Percentiles rank a stretch among this genome's conserved stretches.
phyloP scores from a whole-genome alignment of 2,113 vertebrate species.

The Gobius niger region DNA sequence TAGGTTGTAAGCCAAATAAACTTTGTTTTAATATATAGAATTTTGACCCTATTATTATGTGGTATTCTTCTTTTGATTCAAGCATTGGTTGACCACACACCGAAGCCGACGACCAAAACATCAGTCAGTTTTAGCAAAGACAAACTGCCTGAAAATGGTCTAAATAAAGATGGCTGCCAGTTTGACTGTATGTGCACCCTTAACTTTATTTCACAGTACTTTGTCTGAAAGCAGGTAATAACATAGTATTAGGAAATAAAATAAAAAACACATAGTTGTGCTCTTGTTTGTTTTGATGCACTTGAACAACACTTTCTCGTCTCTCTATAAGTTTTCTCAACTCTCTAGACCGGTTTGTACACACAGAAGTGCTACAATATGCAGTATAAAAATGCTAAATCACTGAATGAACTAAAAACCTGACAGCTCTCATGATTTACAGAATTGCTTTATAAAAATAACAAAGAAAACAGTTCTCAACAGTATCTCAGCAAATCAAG shows the following conservation, averaged over 20 bases:
- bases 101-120: too few species aligned
- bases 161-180: constrained; percentile 57
- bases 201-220: constrained; percentile 82
- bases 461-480: constrained; percentile 69
- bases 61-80: too few species aligned
- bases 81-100: too few species aligned
- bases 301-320: constrained; percentile 70
- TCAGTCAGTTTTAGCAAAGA: too few species aligned
- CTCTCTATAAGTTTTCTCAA: constrained; percentile 71
- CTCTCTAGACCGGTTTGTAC: constrained; percentile 70
- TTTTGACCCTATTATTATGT: too few species aligned
- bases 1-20: too few species aligned
- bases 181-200: constrained; percentile 70
- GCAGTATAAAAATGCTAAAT: constrained; percentile 81
- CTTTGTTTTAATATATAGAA: too few species aligned
- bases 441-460: constrained; percentile 75
- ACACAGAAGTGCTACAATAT: constrained; percentile 84
- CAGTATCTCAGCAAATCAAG: constrained; percentile 64
- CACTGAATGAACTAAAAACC: constrained; percentile 77
- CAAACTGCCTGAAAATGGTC: neutral
- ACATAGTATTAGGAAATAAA: constrained; percentile 66
- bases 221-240: constrained; percentile 82
- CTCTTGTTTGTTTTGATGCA: constrained; percentile 81
- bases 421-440: constrained; percentile 75
- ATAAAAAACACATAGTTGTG: constrained; percentile 74